These are phyloP conservation scores for Danio jaintianensis DNA, from an alignment of 2,797 vertebrate species.

Conservation along the genomic window DNA sequence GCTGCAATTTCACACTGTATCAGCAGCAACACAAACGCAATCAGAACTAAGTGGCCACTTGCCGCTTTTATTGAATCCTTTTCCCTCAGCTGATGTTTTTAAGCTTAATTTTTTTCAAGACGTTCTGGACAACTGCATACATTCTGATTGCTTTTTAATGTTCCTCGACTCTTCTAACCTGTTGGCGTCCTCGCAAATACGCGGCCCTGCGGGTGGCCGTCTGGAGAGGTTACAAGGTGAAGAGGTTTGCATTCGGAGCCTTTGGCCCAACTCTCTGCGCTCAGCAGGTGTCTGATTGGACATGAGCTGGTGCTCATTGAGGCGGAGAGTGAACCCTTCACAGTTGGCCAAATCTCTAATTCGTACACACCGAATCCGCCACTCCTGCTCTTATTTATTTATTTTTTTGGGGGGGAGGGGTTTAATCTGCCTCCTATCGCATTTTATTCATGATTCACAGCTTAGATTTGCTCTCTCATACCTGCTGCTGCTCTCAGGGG, in stretches of 20 bases:
- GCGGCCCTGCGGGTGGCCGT: background rate
- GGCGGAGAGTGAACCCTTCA: conserved; percentile 1
- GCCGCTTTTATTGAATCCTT: conserved; percentile 1
- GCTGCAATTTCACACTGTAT: conserved; percentile 21
- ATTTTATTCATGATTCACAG: conserved; percentile 31
- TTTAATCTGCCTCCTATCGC: conserved; percentile 28
- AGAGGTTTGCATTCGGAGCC: conserved; percentile 10
- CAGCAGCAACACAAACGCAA: conserved; percentile 11
- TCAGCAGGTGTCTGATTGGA: conserved; percentile 51
- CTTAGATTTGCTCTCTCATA: conserved; percentile 36
- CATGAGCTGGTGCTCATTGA: conserved; percentile 10
- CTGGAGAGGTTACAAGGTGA: conserved; percentile 29
- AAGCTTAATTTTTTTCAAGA: background rate
- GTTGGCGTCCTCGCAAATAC: background rate
- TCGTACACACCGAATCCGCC: conserved; percentile 15
- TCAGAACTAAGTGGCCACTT: conserved; percentile 6
- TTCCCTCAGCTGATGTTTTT: background rate
- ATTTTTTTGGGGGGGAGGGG: too few relatives aligned
- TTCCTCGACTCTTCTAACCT: conserved; percentile 4
- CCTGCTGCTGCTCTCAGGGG: background rate
- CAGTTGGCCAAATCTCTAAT: conserved; percentile 34
- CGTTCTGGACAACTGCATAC: background rate
- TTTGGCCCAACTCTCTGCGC: conserved; percentile 10
- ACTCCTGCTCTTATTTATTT: background rate
- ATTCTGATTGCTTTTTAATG: conserved; percentile 18